Evolutionary conservation across 64 coral and sea anemone species (phyloP), one percentile per base, ranked within the genome.

Genomic region (Hydrozoanthus tunicans): DNA sequence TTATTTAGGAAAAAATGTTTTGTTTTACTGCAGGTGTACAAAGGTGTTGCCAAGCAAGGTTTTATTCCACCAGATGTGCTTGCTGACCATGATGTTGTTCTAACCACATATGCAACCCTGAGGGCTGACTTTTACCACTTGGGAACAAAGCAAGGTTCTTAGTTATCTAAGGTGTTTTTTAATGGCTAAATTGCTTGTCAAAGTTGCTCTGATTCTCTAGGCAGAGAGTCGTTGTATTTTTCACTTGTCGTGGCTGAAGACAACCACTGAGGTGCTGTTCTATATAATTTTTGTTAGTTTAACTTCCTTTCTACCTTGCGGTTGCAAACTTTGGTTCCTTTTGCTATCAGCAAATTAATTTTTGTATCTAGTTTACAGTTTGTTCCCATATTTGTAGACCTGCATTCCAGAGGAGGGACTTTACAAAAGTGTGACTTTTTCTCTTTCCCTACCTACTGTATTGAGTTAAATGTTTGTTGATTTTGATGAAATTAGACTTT

Each of bases 91-190:
- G 97, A 99, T 82, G 77, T 99, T 3, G 92, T 99, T 77, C 77
- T 99, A n/a, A 99, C 97, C 62, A 99, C 94, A 14, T 99, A 99
- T 75, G 53, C 94, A 54, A 95, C 94, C 0, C 77, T 99, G 67
- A 95, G 94, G 71, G 90, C 89, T 53, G 97, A 99, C 32, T 99
- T 99, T 56, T 78, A 95, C 73, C 97, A 99, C 58, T 24, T 96
- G 74, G 89, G 73, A 76, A 82, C 61, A 11, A 85, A 94, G 10
- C 80, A 95, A 93, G 96, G 96, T 95, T 6, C 61, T n/a, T 59
- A 25, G 26, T 53, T 68, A 6, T 66, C 63, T 83, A 9, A 24
- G 23, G 4, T 15, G 32, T 71, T 71, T 5, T 71, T 15, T 7
- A 0, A 17, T 69, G 13, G 11, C 3, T 76, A 26, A 5, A 76